Evolutionary conservation across 2,888 invertebrate genomes (phyloP).

Genomic region (Ariolimax columbianus): DNA sequence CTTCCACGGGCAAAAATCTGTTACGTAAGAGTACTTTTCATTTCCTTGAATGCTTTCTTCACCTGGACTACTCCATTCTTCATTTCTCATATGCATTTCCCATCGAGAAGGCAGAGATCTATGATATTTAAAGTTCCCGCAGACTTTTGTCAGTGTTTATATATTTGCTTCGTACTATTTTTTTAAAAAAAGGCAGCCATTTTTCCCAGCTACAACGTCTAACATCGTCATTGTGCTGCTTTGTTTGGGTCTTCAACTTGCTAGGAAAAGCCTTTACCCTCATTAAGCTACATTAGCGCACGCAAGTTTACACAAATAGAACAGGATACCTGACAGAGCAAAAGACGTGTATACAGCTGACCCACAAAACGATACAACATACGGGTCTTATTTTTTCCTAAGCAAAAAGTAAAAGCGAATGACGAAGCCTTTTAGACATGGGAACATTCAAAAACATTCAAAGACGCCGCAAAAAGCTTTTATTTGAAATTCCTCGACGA

Average conservation of each 20-base stretch:
- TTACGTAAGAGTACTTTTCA: too few relatives aligned
- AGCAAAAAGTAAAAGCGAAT: not conserved
- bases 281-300: not conserved
- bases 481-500: not conserved
- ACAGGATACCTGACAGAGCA: not conserved
- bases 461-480: not conserved
- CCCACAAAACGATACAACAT: not conserved
- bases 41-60: too few relatives aligned
- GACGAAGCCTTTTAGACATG: not conserved
- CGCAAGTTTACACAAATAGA: slow-evolving; percentile 15
- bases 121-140: too few relatives aligned
- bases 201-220: not conserved
- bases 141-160: too few relatives aligned
- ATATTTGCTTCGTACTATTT: not conserved
- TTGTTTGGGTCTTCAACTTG: not conserved
- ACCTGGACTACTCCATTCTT: too few relatives aligned
- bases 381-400: not conserved
- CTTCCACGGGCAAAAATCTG: too few relatives aligned
- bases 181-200: not conserved
- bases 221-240: not conserved
- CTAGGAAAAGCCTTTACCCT: not conserved
- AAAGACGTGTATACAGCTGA: not conserved
- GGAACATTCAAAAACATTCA: slow-evolving; percentile 11
- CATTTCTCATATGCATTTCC: too few relatives aligned
- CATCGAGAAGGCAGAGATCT: too few relatives aligned